These are phyloP conservation scores for Campylomormyrus tamandua DNA, from an alignment of 2,113 vertebrate genomes.

Conservation along the genomic window DNA sequence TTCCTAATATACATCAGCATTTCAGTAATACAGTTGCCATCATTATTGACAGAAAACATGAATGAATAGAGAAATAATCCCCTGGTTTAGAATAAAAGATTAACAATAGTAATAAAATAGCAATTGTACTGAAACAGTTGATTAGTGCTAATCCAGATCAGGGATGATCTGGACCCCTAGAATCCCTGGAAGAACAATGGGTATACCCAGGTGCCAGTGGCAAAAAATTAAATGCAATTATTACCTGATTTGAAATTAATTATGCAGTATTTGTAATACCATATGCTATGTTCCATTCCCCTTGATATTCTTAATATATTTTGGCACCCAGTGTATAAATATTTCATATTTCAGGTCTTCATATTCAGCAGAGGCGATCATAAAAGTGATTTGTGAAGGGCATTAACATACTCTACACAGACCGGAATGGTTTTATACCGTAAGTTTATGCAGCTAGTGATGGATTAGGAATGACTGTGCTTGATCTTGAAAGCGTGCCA, in stretches of 20 bases:
- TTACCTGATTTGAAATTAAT: neutral
- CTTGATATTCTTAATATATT: neutral
- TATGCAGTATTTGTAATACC: neutral
- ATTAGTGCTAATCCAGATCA: neutral
- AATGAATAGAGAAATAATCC: neutral
- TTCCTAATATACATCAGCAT: neutral
- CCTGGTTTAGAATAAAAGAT: neutral
- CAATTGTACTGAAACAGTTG: neutral
- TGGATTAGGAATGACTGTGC: neutral
- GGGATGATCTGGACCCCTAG: neutral
- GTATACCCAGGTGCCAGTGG: neutral
- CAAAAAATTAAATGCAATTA: neutral
- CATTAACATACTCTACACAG: neutral
- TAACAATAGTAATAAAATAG: neutral
- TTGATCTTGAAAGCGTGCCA: neutral
- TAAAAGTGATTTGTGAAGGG: neutral
- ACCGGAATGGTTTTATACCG: neutral
- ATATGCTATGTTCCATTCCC: neutral
- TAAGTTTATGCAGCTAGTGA: neutral
- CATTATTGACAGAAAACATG: slow-evolving; percentile 15
- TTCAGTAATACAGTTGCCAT: slow-evolving; percentile 11
- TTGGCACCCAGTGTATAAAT: neutral
- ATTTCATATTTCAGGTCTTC: neutral
- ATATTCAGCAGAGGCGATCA: neutral
- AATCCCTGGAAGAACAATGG: neutral